Evolutionary conservation across 2,797 vertebrate genomes (phyloP), one percentile per base, ranked within the genome.

Genomic region (Spinibarbus caldwelli): DNA sequence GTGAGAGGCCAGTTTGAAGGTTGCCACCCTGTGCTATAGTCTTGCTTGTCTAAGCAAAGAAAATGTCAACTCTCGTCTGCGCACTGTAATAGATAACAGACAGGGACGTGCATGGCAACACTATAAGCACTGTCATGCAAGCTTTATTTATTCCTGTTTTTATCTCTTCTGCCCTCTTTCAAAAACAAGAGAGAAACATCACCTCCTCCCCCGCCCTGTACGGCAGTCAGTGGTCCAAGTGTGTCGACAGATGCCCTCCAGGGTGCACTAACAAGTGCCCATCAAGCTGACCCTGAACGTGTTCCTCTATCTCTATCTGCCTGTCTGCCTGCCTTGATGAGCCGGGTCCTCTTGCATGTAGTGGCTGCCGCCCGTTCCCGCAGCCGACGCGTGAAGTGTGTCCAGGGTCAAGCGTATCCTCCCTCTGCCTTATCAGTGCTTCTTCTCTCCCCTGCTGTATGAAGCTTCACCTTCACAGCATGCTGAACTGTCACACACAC

Each of bases 11-110:
- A 93, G 94, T 93, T 93, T 93, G 93, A 94, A 93, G 95, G 95
- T 95, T 95, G 94, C 92, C 93, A 93, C 94, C 92, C 90, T 90
- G 92, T 92, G 93, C 94, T 92, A 92, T 93, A 93, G 94, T 94
- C 92, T 95, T 94, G 94, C 95, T 94, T 94, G 94, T 95, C 93
- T 94, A 94, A 95, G 94, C 94, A 95, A 93, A 93, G 94, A 93
- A 93, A 95, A 95, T 93, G 94, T 94, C 92, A 91, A 89, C 93
- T 92, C 92, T 93, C 88, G 91, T 95, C 94, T 93, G 93, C 92
- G 93, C 92, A 91, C 91, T 93, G 94, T 94, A 94, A 95, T 93
- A 94, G 94, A 94, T 94, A 94, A 95, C 93, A 93, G 91, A 92
- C 91, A 90, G 89, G 89, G 93, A 95, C 93, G 92, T 94, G 93